phyloP scores from a whole-genome alignment of 1,140 invertebrate species.

The Drosophila grimshawi region DNA sequence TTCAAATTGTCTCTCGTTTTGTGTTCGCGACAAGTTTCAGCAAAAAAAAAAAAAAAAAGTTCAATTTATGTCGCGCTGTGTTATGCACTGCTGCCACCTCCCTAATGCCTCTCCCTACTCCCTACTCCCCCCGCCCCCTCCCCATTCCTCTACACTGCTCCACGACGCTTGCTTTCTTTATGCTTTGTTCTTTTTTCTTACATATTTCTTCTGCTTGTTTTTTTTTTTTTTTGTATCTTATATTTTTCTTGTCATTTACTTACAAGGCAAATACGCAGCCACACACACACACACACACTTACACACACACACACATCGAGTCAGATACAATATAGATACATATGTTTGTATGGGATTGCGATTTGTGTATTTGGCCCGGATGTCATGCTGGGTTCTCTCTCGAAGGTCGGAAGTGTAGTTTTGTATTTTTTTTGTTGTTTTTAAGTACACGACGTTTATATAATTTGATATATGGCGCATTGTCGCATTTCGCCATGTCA shows the following conservation, averaged over 20 bases:
- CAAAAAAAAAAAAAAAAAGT: constrained; percentile 56
- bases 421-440: constrained; percentile 30
- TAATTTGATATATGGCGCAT: constrained; percentile 74
- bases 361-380: constrained; percentile 71
- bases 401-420: constrained; percentile 79
- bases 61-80: constrained; percentile 76
- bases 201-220: not conserved
- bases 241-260: constrained; percentile 65
- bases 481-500: constrained; percentile 70
- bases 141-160: not conserved
- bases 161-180: constrained; percentile 58
- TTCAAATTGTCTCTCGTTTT: constrained; percentile 8
- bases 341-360: constrained; percentile 10
- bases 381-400: constrained; percentile 69
- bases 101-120: not conserved
- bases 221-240: constrained; percentile 36
- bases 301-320: constrained; percentile 10
- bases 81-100: constrained; percentile 48
- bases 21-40: constrained; percentile 50
- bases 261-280: constrained; percentile 52
- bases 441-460: constrained; percentile 81
- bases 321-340: constrained; percentile 33
- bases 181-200: constrained; percentile 55
- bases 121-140: not conserved
- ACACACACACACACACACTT: not conserved